Evolutionary conservation across 2,888 invertebrate species (phyloP).

Genomic region (Stramonita haemastoma): DNA sequence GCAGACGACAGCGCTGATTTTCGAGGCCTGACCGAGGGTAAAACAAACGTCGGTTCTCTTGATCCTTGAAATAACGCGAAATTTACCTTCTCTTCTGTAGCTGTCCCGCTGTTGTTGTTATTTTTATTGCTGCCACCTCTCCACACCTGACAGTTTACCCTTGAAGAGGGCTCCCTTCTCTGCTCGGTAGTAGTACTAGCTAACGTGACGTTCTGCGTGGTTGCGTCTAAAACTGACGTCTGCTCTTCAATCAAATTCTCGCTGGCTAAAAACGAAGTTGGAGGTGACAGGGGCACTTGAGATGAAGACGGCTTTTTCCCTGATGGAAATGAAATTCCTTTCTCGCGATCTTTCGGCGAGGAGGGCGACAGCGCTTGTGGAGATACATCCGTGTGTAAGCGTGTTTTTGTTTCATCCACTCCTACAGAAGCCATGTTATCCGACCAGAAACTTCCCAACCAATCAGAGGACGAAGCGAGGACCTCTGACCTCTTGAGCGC

Average conservation of each 20-base stretch:
- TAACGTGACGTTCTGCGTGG: background rate
- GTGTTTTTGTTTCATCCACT: background rate
- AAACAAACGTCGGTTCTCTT: background rate
- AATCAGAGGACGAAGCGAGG: background rate
- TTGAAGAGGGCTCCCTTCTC: too few relatives aligned
- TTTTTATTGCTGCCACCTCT: too few relatives aligned
- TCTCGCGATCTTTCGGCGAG: background rate
- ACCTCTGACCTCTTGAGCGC: conserved; percentile 5
- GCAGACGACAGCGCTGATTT: too few relatives aligned
- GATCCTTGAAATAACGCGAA: background rate
- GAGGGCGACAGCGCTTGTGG: background rate
- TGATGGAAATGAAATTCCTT: background rate
- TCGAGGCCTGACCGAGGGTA: background rate
- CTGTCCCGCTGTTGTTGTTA: too few relatives aligned
- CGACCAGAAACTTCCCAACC: background rate
- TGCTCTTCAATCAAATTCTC: background rate
- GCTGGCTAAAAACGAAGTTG: too few relatives aligned
- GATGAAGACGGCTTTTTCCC: background rate
- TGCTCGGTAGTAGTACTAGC: too few relatives aligned
- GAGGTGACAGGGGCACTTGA: too few relatives aligned
- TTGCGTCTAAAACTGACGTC: background rate
- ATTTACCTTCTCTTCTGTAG: too few relatives aligned
- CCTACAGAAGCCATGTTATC: background rate
- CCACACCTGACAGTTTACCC: too few relatives aligned
- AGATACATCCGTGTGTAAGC: background rate